These are phyloP conservation scores for Urophycis tenuis DNA, from an alignment of 2,797 vertebrate genomes.

Conservation along the genomic window DNA sequence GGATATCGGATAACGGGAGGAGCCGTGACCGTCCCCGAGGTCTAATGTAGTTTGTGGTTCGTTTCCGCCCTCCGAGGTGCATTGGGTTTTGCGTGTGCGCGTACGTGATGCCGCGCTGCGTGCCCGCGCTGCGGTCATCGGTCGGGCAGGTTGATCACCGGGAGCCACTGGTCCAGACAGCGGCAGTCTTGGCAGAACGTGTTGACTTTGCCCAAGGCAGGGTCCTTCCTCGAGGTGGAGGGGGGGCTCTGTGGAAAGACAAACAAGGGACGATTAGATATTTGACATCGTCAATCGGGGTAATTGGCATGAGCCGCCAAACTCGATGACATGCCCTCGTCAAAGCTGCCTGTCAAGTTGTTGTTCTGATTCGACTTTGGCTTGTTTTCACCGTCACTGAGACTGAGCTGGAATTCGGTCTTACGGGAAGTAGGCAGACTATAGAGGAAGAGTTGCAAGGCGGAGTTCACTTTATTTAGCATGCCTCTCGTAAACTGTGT, in stretches of 20 bases:
- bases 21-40: conserved; percentile 56
- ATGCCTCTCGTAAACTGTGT: too few relatives aligned
- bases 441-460: too few relatives aligned
- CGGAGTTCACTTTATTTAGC: too few relatives aligned
- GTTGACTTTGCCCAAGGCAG: conserved; percentile 86
- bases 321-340: too few relatives aligned
- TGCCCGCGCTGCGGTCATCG: conserved; percentile 70
- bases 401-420: too few relatives aligned
- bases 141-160: conserved; percentile 88
- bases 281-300: too few relatives aligned
- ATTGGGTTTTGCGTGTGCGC: conserved; percentile 10
- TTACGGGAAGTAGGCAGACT: too few relatives aligned
- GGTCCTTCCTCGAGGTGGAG: conserved; percentile 81
- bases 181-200: conserved; percentile 91
- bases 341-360: too few relatives aligned
- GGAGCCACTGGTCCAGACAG: conserved; percentile 93
- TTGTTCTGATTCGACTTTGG: too few relatives aligned
- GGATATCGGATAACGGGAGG: not conserved
- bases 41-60: conserved; percentile 63
- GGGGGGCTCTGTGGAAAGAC: conserved; percentile 79
- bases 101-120: not conserved
- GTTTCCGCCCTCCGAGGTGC: conserved; percentile 37
- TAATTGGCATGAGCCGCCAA: not conserved
- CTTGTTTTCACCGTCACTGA: too few relatives aligned
- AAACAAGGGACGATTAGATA: conserved; percentile 10